These are phyloP conservation scores for Hestina assimilis DNA, from an alignment of 1,140 invertebrate genomes.

Conservation along the genomic window DNA sequence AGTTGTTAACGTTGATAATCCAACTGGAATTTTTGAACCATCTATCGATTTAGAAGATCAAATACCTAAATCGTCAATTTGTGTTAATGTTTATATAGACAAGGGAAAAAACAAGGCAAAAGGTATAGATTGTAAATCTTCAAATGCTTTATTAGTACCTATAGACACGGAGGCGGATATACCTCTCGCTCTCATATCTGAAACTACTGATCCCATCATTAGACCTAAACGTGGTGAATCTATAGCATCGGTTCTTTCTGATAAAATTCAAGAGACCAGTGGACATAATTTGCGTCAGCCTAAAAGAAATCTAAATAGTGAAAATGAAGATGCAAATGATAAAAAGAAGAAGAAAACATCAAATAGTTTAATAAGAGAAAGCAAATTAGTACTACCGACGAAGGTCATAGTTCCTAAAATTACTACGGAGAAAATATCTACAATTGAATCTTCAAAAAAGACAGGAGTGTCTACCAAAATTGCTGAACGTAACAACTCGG, in stretches of 20 bases:
- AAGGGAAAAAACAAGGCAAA: constrained; percentile 50
- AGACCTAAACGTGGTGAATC: constrained; percentile 72
- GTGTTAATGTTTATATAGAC: constrained; percentile 57
- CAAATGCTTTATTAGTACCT: constrained; percentile 37
- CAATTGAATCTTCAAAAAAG: constrained; percentile 48
- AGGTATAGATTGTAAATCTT: constrained; percentile 35
- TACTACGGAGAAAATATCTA: constrained; percentile 53
- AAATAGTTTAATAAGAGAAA: constrained; percentile 67
- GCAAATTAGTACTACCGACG: constrained; percentile 66
- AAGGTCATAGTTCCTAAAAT: constrained; percentile 65
- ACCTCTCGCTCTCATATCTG: constrained; percentile 61
- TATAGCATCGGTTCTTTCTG: constrained; percentile 72
- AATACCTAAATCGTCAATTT: constrained; percentile 79
- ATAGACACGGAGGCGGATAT: constrained; percentile 67
- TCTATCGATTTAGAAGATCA: constrained; percentile 82
- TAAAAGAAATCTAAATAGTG: constrained; percentile 66
- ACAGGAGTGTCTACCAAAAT: constrained; percentile 35
- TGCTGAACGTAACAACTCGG: constrained; percentile 29
- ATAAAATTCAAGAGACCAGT: constrained; percentile 73
- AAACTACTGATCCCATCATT: constrained; percentile 63
- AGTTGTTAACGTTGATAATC: constrained; percentile 75
- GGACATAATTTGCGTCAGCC: constrained; percentile 74
- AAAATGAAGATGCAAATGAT: constrained; percentile 61
- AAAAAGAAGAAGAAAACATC: constrained; percentile 74
- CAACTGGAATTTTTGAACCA: constrained; percentile 82